These are phyloP conservation scores for Camponotus floridanus DNA, from an alignment of 1,140 invertebrate species.

Conservation along the genomic window DNA sequence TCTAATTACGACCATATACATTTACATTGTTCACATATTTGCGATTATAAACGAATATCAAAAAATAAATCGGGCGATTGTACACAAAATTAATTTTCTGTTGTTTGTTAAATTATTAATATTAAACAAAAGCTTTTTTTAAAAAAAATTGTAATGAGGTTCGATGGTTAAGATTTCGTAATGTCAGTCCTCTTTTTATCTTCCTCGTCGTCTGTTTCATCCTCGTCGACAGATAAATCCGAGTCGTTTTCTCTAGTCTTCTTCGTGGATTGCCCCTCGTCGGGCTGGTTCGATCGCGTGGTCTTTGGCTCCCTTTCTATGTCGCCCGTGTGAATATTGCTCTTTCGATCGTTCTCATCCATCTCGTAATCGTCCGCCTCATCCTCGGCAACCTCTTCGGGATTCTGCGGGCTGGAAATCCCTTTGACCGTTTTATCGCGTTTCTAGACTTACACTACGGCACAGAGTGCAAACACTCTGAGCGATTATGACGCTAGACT, in stretches of 20 bases:
- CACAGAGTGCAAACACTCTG: slow-evolving; percentile 38
- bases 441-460: slow-evolving; percentile 13
- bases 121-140: background rate
- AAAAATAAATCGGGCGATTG: slow-evolving; percentile 5
- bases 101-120: background rate
- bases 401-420: slow-evolving; percentile 55
- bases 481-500: slow-evolving; percentile 19
- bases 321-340: slow-evolving; percentile 27
- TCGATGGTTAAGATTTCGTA: slow-evolving; percentile 30
- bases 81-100: background rate
- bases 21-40: background rate
- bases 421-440: slow-evolving; percentile 51
- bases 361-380: slow-evolving; percentile 65
- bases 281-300: slow-evolving; percentile 20
- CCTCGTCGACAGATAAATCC: slow-evolving; percentile 68
- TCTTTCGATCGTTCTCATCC: slow-evolving; percentile 53
- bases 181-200: slow-evolving; percentile 9
- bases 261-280: slow-evolving; percentile 19
- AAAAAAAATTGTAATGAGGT: background rate
- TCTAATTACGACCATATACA: slow-evolving; percentile 33
- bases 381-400: slow-evolving; percentile 60
- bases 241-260: slow-evolving; percentile 42
- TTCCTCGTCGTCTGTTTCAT: slow-evolving; percentile 63
- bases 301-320: background rate
- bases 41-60: background rate